Percentiles rank a stretch among this genome's conserved stretches.
These are phyloP conservation scores for Eudyptes chrysolophus DNA, from an alignment of 2,113 vertebrate species.

Conservation along the genomic window DNA sequence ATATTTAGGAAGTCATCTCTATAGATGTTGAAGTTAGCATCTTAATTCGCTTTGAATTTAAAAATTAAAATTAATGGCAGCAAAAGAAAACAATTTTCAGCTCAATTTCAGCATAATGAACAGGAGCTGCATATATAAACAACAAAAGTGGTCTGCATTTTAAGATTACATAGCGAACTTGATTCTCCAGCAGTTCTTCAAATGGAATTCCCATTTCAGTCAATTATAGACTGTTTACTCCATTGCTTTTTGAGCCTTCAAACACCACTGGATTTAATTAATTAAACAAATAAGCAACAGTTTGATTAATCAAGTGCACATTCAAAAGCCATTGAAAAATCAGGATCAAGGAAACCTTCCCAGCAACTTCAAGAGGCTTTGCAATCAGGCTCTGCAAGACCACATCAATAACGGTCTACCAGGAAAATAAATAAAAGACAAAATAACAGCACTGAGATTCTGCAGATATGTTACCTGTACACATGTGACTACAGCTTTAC, in stretches of 20 bases:
- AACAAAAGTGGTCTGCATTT: not conserved
- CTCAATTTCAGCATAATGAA: constrained; percentile 41
- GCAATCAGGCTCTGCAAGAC: not conserved
- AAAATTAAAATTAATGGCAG: constrained; percentile 42
- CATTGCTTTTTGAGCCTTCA: constrained; percentile 8
- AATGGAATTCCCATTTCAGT: constrained; percentile 47
- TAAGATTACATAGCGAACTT: not conserved
- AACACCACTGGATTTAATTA: constrained; percentile 22
- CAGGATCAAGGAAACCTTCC: not conserved
- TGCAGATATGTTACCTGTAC: not conserved
- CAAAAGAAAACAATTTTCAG: constrained; percentile 37
- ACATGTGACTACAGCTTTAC: not conserved
- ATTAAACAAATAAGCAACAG: constrained; percentile 30
- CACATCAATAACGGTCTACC: not conserved
- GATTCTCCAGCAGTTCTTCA: not conserved
- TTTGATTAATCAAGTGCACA: constrained; percentile 21
- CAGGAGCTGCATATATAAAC: constrained; percentile 1
- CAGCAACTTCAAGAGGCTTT: not conserved
- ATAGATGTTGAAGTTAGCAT: not conserved
- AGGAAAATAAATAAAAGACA: not conserved
- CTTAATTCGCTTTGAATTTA: constrained; percentile 35
- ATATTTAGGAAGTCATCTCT: not conserved
- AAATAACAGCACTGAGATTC: not conserved
- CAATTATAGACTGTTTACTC: constrained; percentile 32
- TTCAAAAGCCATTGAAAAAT: not conserved